Evolutionary conservation across 2,113 vertebrate genomes (phyloP).

Genomic region (Panthera tigris): DNA sequence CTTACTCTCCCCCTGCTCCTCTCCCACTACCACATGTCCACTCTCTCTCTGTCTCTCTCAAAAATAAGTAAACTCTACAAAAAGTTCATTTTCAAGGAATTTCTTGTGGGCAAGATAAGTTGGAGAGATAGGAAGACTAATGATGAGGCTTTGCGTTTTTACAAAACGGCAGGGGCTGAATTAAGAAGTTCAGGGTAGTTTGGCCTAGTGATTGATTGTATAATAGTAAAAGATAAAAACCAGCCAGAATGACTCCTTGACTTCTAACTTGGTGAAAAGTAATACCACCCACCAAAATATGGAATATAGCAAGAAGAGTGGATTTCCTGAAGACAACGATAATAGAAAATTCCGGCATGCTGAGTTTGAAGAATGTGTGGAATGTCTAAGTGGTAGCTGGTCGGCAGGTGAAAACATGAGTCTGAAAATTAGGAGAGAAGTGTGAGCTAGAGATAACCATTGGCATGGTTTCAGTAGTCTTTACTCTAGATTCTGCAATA

Average conservation of each 20-base stretch:
- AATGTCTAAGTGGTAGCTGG: background rate
- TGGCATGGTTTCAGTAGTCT: background rate
- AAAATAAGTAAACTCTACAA: background rate
- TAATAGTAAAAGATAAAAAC: constrained; percentile 2
- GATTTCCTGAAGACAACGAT: background rate
- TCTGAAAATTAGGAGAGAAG: background rate
- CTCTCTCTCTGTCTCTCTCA: too few species aligned
- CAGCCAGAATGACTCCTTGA: background rate
- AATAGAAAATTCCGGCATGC: background rate
- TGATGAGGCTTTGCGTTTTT: background rate
- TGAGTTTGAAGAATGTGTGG: background rate
- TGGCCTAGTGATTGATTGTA: background rate
- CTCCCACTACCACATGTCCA: too few species aligned
- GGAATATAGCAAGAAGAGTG: background rate
- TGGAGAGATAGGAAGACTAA: background rate
- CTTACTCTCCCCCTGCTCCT: too few species aligned
- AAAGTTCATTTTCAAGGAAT: background rate
- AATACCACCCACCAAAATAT: background rate
- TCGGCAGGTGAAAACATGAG: background rate
- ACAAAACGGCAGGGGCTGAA: background rate
- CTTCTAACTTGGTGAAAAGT: constrained; percentile 8
- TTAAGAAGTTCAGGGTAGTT: background rate
- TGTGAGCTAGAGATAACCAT: background rate
- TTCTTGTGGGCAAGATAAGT: background rate
- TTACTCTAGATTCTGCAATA: background rate